Conservation (phyloP, 2,113 vertebrate species). For the Lasiurus borealis region DNA sequence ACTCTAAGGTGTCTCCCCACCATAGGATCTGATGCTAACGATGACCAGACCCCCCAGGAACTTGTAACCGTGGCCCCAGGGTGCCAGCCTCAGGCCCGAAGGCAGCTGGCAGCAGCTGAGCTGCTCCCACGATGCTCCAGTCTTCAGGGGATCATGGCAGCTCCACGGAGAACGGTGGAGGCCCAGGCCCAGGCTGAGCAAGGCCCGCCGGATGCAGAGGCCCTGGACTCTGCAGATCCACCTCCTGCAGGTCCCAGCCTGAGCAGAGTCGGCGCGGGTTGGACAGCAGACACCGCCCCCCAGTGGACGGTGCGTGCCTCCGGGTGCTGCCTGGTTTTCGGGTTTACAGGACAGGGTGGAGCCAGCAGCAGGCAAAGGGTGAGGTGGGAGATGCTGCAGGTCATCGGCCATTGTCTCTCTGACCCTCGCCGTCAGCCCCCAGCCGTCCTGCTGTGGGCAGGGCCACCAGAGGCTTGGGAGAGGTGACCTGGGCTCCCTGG, state of each 20-base stretch:
- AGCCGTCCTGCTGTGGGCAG: no score
- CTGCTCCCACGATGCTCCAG: not conserved
- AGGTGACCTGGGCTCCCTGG: no score
- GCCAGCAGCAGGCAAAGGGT: not conserved
- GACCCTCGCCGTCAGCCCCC: no score
- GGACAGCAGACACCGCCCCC: not conserved
- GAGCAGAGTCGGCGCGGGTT: fast-evolving
- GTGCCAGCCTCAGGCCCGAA: not conserved
- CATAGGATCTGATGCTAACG: fast-evolving
- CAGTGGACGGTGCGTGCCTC: not conserved
- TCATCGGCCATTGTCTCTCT: not conserved
- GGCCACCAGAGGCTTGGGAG: no score
- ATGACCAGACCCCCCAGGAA: not conserved
- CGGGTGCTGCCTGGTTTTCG: not conserved
- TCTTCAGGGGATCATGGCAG: not conserved
- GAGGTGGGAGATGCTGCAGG: not conserved
- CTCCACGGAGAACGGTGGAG: not conserved
- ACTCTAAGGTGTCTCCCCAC: not conserved
- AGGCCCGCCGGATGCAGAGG: fast-evolving
- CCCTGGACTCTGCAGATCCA: not conserved
- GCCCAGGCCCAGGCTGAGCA: not conserved
- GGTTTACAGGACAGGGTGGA: not conserved
- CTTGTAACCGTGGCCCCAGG: not conserved
- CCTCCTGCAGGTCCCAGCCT: not conserved
- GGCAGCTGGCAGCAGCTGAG: not conserved